Conservation (phyloP, 1,140 invertebrate genomes). For the Eueides isabella region DNA sequence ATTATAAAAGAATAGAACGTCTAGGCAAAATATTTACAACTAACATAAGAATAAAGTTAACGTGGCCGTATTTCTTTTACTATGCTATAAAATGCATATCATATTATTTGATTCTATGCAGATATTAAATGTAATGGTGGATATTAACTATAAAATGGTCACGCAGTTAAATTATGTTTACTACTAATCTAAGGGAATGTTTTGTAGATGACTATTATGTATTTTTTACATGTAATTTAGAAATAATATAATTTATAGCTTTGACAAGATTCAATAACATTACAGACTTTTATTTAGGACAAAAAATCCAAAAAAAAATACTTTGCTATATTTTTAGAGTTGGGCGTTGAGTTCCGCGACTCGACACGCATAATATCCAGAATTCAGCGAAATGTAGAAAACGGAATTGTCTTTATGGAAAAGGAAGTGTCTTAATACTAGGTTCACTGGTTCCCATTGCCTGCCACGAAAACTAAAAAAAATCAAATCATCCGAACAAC, state of each 20-base stretch:
- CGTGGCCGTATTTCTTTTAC: slow-evolving; percentile 68
- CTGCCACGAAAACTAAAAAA: no score
- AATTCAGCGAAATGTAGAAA: no score
- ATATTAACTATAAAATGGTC: slow-evolving; percentile 1
- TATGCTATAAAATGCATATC: slow-evolving; percentile 2
- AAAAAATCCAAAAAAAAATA: no score
- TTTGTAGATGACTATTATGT: not conserved
- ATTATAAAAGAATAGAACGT: slow-evolving; percentile 65
- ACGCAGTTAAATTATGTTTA: slow-evolving; percentile 1
- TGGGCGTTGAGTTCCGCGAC: no score
- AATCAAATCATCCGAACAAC: no score
- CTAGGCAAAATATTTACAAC: slow-evolving; percentile 62
- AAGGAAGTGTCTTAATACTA: no score
- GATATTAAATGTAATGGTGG: slow-evolving; percentile 8
- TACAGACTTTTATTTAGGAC: no score
- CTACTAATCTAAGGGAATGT: not conserved
- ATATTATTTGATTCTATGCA: slow-evolving; percentile 16
- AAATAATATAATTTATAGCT: not conserved
- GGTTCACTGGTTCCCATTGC: no score
- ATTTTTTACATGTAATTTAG: not conserved
- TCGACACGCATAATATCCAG: no score
- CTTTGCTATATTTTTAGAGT: no score
- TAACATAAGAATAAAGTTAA: slow-evolving; percentile 58
- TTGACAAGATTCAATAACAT: not conserved
- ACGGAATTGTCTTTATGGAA: no score